A percentile compares a stretch with the other conserved stretches of the same genome.
These are phyloP conservation scores for Aix galericulata DNA, from an alignment of 2,113 vertebrate species.

Conservation along the genomic window DNA sequence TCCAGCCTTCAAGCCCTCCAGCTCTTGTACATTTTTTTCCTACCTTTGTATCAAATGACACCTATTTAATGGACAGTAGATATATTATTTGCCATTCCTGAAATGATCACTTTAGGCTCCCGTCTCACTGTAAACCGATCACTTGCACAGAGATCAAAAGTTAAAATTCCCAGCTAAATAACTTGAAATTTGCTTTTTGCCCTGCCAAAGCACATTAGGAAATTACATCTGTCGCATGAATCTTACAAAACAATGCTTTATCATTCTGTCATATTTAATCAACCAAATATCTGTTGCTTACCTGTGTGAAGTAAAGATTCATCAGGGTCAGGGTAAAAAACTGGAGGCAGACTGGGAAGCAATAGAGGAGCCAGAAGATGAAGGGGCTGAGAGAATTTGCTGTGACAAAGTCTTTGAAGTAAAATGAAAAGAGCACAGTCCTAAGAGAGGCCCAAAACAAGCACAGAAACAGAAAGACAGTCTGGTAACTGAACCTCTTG, in stretches of 20 bases:
- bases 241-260: slow-evolving; percentile 4
- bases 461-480: slow-evolving; percentile 96
- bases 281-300: slow-evolving; percentile 71
- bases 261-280: slow-evolving; percentile 11
- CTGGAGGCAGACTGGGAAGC: slow-evolving; percentile 96
- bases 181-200: not conserved
- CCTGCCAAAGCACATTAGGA: not conserved
- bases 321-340: slow-evolving; percentile 97
- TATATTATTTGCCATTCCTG: not conserved
- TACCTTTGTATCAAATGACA: not conserved
- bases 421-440: slow-evolving; percentile 96
- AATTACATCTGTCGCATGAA: not conserved
- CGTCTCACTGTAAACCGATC: not conserved
- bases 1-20: not conserved
- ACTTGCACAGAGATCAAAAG: not conserved
- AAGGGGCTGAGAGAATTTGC: slow-evolving; percentile 92
- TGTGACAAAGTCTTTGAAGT: slow-evolving; percentile 92
- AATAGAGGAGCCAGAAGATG: slow-evolving; percentile 97
- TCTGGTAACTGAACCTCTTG: slow-evolving; percentile 97
- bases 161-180: not conserved
- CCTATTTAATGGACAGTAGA: not conserved
- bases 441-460: slow-evolving; percentile 95
- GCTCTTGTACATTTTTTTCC: not conserved
- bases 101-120: not conserved
- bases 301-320: slow-evolving; percentile 97